Conservation (phyloP, 2,888 invertebrate species). For the Acronicta aceris region DNA sequence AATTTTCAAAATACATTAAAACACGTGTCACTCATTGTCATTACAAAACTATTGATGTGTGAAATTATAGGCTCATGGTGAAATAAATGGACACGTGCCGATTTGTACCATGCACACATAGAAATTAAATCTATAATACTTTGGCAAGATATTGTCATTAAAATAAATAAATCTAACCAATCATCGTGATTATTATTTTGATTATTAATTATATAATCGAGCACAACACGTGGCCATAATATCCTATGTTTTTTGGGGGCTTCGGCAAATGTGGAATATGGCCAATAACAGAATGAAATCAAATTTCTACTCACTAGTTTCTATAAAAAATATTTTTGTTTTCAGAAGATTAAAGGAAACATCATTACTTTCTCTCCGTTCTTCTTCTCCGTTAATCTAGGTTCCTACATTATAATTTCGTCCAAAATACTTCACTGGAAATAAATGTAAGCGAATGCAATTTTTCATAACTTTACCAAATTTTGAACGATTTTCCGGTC, state of each 20-base stretch:
- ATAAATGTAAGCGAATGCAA: too few species aligned
- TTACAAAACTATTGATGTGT: conserved; percentile 36
- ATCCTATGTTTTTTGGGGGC: conserved; percentile 16
- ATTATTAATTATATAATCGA: conserved; percentile 21
- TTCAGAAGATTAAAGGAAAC: too few species aligned
- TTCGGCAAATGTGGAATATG: not conserved
- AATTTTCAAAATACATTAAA: conserved; percentile 30
- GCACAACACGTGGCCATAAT: conserved; percentile 22
- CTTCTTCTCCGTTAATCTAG: too few species aligned
- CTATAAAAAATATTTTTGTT: too few species aligned
- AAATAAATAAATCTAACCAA: conserved; percentile 24
- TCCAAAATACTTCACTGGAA: too few species aligned
- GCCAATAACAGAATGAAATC: not conserved
- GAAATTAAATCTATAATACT: not conserved
- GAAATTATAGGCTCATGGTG: conserved; percentile 26
- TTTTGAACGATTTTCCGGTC: too few species aligned
- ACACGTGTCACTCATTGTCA: conserved; percentile 38
- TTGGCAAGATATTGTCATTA: not conserved
- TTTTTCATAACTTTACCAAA: too few species aligned
- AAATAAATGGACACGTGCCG: not conserved
- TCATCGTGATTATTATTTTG: conserved; percentile 34
- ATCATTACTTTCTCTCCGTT: too few species aligned
- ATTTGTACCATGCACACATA: not conserved
- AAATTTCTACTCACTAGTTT: not conserved
- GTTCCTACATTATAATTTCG: too few species aligned